Base-by-base conservation (phyloP, 2,113 vertebrate species). In the Pseudorasbora parva region DNA sequence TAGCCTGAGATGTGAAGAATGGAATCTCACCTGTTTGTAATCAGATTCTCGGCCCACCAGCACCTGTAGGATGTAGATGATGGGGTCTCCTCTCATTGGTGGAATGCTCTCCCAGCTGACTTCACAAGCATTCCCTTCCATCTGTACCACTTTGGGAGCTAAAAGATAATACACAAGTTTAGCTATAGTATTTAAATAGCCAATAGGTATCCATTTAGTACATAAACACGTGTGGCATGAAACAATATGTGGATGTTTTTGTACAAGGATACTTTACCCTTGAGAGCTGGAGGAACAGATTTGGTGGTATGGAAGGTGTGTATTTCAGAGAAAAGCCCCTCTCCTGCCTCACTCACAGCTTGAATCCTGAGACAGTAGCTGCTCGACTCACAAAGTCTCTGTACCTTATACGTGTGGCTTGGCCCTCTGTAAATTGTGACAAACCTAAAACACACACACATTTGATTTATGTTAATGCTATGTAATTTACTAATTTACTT, bases 321-420 rank as follows among this genome's bases (percentile, higher is more conserved):
- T n/a, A 94, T 91, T 89, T 96, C 95, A 5, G 98, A 99, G 92
- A 96, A 97, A 6, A 96, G 96, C 9, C 98, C 98, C 85, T 98
- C 97, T 33, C 97, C 97, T 1, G 97, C 97, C 19, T 96, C 95
- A 0, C 93, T 97, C 19, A 96, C 90, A 0, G 97, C 96, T 92
- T 99, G 97, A 93, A 99, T 98, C 93, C 97, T 94, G 94, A 98
- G 98, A 0, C 93, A 95, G 94, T 97, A 98, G 90, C 94, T 96
- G 2, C 96, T 97, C 88, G 95, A 97, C 88, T 99, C 98, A 0
- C 88, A 95, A 92, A 99, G 91, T 75, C 97, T 93, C 91, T 99
- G 97, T 76, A 99, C 95, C 93, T 98, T 99, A 91, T 98, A 99
- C 0, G 98, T 99, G 90, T 98, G 98, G 90, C 98, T 98, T 86